Percentiles rank a stretch among this genome's conserved stretches.
These are phyloP conservation scores for Endotricha flammealis DNA, from an alignment of 2,888 invertebrate genomes.

Conservation along the genomic window DNA sequence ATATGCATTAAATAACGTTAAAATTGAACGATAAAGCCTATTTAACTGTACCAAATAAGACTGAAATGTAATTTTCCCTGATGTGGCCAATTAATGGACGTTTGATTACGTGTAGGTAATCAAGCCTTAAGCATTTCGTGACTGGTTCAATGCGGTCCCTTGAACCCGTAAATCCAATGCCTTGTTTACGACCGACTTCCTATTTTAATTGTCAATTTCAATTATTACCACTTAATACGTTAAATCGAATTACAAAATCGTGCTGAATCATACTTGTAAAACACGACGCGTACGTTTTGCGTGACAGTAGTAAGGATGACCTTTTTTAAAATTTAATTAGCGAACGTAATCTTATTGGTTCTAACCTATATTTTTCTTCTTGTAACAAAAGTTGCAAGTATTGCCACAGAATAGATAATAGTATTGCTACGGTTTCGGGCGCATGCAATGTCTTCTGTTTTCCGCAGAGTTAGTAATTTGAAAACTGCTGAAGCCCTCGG, in stretches of 20 bases:
- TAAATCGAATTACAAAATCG: background rate
- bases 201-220: background rate
- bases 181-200: conserved; percentile 1
- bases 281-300: no score
- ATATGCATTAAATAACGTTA: conserved; percentile 16
- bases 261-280: background rate
- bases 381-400: no score
- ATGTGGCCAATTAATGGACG: conserved; percentile 5
- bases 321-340: no score
- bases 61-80: conserved; percentile 5
- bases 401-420: no score
- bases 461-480: no score
- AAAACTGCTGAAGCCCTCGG: no score
- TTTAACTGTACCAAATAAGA: background rate
- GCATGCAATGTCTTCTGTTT: no score
- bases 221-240: background rate
- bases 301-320: no score
- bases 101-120: conserved; percentile 8
- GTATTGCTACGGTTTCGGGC: no score
- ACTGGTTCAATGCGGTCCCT: conserved; percentile 2
- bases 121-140: conserved; percentile 3
- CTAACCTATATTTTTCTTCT: no score
- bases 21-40: background rate
- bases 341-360: no score
- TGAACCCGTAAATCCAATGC: conserved; percentile 1